Conservation (phyloP, 2,797 vertebrate genomes). For the Sebastolobus alascanus region DNA sequence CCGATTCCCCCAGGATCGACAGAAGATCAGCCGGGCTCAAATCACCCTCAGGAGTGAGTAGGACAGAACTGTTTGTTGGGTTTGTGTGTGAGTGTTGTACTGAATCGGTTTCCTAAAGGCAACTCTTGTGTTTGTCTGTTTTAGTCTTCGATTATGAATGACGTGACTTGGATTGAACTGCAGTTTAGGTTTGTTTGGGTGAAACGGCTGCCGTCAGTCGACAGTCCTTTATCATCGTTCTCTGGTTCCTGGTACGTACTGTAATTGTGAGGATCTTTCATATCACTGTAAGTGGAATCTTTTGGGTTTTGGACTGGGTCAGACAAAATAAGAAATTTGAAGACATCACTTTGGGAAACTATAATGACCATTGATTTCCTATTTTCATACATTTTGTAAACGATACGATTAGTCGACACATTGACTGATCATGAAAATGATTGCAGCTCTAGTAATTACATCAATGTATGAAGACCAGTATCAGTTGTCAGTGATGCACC, state of each 20-base stretch:
- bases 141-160: too few species aligned
- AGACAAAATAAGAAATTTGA: neutral
- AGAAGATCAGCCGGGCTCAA: slow-evolving; percentile 78
- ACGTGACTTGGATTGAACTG: too few species aligned
- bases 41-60: slow-evolving; percentile 85
- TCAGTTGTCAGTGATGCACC: too few species aligned
- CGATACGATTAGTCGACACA: too few species aligned
- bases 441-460: too few species aligned
- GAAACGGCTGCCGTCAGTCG: too few species aligned
- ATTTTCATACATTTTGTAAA: too few species aligned
- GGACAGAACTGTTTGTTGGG: neutral
- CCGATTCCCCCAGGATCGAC: slow-evolving; percentile 55
- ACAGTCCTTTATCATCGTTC: neutral
- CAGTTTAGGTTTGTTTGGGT: too few species aligned
- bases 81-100: neutral
- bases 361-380: neutral
- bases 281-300: neutral
- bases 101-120: too few species aligned
- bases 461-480: too few species aligned
- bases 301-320: neutral
- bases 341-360: neutral
- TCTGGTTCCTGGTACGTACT: neutral
- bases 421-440: too few species aligned
- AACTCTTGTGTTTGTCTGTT: too few species aligned
- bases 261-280: neutral